Evolutionary conservation across 2,888 invertebrate species (phyloP).

Genomic region (Hypena proboscidalis): DNA sequence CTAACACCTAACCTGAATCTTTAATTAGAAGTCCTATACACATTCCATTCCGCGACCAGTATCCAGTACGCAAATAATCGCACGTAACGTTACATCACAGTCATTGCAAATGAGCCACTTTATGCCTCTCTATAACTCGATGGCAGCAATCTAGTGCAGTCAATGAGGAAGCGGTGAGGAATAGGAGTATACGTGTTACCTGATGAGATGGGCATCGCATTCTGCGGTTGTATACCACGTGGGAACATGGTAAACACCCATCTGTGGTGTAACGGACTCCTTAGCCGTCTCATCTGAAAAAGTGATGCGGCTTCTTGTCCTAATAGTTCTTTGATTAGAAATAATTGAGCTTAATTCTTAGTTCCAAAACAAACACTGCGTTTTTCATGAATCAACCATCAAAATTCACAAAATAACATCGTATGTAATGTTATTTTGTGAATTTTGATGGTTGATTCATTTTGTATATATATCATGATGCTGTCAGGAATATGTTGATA

Average conservation of each 20-base stretch:
- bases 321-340: too few species aligned
- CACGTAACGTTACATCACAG: constrained; percentile 20
- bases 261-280: constrained; percentile 8
- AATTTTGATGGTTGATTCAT: too few species aligned
- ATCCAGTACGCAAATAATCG: constrained; percentile 12
- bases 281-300: background rate
- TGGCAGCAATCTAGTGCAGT: constrained; percentile 52
- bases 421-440: too few species aligned
- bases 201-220: constrained; percentile 34
- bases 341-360: too few species aligned
- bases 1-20: too few species aligned
- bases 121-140: constrained; percentile 35
- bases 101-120: constrained; percentile 32
- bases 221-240: constrained; percentile 38
- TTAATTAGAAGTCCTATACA: background rate
- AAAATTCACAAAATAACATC: too few species aligned
- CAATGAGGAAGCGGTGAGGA: constrained; percentile 66
- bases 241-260: constrained; percentile 20
- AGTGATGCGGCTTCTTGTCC: too few species aligned
- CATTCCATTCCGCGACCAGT: background rate
- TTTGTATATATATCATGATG: too few species aligned
- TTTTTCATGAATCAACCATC: too few species aligned
- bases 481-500: too few species aligned
- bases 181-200: constrained; percentile 37
- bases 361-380: too few species aligned